A percentile compares a stretch with the other conserved stretches of the same genome.
phyloP scores from a whole-genome alignment of 2,888 invertebrate species.

The Yponomeuta plumbellus region DNA sequence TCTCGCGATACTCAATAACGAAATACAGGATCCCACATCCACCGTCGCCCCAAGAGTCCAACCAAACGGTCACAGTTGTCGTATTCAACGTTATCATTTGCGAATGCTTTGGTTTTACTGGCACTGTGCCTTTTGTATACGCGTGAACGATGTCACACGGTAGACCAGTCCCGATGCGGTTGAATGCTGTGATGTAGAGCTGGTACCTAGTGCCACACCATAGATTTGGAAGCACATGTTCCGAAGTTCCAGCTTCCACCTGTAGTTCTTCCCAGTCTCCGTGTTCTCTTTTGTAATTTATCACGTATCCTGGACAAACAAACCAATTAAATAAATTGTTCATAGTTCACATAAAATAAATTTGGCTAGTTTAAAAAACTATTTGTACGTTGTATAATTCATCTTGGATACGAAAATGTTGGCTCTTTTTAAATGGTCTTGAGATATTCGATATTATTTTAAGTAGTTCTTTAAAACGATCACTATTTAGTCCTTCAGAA shows the following conservation, averaged over 20 bases:
- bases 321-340: not conserved
- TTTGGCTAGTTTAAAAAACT: no score
- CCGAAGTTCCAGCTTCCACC: constrained; percentile 87
- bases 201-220: constrained; percentile 94
- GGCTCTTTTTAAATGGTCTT: no score
- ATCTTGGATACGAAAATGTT: no score
- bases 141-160: constrained; percentile 93
- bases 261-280: constrained; percentile 95
- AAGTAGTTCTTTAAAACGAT: no score
- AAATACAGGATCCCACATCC: constrained; percentile 92
- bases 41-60: constrained; percentile 92
- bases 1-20: constrained; percentile 85
- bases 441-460: no score
- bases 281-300: constrained; percentile 92
- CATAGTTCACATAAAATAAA: not conserved
- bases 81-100: constrained; percentile 90
- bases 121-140: constrained; percentile 88
- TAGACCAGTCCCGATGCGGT: constrained; percentile 91
- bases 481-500: no score
- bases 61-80: constrained; percentile 89
- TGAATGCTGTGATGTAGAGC: constrained; percentile 92
- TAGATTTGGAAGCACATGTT: constrained; percentile 86
- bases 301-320: constrained; percentile 82
- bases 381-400: no score
- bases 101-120: constrained; percentile 86